phyloP scores from a whole-genome alignment of 2,888 invertebrate genomes.

The Campaea margaritaria region DNA sequence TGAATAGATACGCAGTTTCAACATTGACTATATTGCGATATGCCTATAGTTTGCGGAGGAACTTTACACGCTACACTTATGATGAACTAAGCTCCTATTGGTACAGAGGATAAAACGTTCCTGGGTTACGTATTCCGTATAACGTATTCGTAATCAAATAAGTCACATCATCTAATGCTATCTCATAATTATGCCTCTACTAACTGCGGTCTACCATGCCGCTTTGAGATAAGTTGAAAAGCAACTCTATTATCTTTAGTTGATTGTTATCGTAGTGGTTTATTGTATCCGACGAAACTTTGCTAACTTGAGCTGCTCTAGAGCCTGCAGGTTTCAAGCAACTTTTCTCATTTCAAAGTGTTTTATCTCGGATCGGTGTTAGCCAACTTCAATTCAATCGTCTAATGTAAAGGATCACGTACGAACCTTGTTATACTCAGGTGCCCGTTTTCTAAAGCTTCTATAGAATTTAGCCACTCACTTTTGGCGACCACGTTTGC shows the following conservation, averaged over 20 bases:
- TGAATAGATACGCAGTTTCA: no score
- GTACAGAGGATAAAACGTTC: no score
- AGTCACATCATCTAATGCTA: neutral
- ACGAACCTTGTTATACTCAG: neutral
- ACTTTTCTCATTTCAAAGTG: conserved; percentile 29
- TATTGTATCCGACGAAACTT: conserved; percentile 22
- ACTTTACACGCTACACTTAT: no score
- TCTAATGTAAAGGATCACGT: conserved; percentile 18
- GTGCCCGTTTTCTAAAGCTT: no score
- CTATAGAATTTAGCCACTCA: no score
- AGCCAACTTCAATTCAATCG: conserved; percentile 24
- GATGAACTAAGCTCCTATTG: no score
- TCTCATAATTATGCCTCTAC: neutral
- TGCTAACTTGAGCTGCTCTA: conserved; percentile 21
- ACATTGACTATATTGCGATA: no score
- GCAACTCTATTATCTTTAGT: conserved; percentile 21
- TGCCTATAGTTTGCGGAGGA: no score
- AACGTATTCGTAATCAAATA: conserved; percentile 1
- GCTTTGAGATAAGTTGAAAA: conserved; percentile 12
- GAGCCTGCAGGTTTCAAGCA: conserved; percentile 19
- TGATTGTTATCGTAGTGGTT: conserved; percentile 27
- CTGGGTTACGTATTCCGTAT: no score
- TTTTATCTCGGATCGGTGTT: conserved; percentile 23
- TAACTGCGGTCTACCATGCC: conserved; percentile 4
- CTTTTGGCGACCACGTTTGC: no score